phyloP scores from a whole-genome alignment of 2,113 vertebrate species.

The Brachyistius frenatus region DNA sequence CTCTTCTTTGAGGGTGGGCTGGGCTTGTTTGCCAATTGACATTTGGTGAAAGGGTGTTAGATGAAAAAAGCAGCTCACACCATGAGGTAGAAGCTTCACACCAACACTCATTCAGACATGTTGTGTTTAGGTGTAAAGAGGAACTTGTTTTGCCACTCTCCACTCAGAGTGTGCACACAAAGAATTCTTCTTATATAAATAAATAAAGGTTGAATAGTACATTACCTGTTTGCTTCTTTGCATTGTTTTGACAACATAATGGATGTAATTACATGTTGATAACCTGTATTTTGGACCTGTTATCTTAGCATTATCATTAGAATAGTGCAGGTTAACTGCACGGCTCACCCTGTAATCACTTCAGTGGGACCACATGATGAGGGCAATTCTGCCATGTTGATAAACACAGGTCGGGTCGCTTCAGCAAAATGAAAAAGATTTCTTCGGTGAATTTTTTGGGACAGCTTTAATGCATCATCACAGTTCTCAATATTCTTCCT shows the following conservation, averaged over 20 bases:
- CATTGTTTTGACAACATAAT: constrained; percentile 56
- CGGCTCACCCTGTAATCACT: constrained; percentile 57
- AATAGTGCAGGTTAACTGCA: constrained; percentile 42
- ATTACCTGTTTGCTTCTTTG: constrained; percentile 21
- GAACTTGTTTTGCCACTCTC: constrained; percentile 57
- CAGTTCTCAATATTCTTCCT: no score
- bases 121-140: constrained; percentile 73
- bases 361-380: constrained; percentile 22
- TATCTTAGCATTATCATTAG: constrained; percentile 59
- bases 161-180: constrained; percentile 37
- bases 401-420: background rate
- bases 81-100: constrained; percentile 69
- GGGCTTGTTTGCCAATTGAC: constrained; percentile 73
- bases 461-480: background rate
- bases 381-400: constrained; percentile 29
- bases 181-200: constrained; percentile 14
- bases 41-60: constrained; percentile 77
- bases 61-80: constrained; percentile 76
- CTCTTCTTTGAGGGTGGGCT: constrained; percentile 49
- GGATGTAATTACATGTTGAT: constrained; percentile 52
- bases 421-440: background rate
- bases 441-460: background rate
- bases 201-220: constrained; percentile 11
- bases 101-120: constrained; percentile 69
- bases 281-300: constrained; percentile 50